A percentile compares a stretch with the other conserved stretches of the same genome.
Conservation (phyloP, 1,140 invertebrate genomes). For the Drosophila novamexicana region DNA sequence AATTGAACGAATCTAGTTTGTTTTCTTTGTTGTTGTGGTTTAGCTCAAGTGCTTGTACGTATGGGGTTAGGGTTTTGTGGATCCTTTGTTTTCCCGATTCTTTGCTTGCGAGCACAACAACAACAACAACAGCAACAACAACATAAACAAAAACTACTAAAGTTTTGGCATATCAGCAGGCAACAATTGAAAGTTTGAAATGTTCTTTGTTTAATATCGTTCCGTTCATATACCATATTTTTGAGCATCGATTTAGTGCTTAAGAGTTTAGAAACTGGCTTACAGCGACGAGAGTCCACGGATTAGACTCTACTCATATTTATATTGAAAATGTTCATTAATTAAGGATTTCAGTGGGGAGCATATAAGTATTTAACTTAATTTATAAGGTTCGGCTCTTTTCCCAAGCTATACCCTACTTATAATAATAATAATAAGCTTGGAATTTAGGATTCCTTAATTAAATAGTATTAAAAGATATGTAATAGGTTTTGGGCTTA, state of each 20-base stretch:
- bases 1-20: neutral
- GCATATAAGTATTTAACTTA: too few relatives aligned
- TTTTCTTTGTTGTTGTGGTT: conserved; percentile 21
- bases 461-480: too few relatives aligned
- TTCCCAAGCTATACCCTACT: too few relatives aligned
- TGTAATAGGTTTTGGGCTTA: too few relatives aligned
- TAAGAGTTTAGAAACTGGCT: neutral
- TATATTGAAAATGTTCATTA: too few relatives aligned
- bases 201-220: conserved; percentile 21
- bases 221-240: conserved; percentile 35
- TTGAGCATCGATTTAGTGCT: neutral
- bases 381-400: too few relatives aligned
- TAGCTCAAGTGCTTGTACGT: conserved; percentile 18
- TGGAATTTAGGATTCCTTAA: too few relatives aligned
- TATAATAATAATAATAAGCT: too few relatives aligned
- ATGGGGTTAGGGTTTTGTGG: conserved; percentile 24
- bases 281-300: neutral
- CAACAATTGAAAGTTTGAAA: conserved; percentile 33
- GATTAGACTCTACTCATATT: too few relatives aligned
- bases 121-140: conserved; percentile 5
- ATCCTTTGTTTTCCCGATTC: conserved; percentile 27
- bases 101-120: conserved; percentile 28
- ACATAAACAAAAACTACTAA: conserved; percentile 6
- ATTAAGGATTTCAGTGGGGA: too few relatives aligned
- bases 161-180: conserved; percentile 9